phyloP scores from a whole-genome alignment of 2,113 vertebrate species.

The Aythya baeri region DNA sequence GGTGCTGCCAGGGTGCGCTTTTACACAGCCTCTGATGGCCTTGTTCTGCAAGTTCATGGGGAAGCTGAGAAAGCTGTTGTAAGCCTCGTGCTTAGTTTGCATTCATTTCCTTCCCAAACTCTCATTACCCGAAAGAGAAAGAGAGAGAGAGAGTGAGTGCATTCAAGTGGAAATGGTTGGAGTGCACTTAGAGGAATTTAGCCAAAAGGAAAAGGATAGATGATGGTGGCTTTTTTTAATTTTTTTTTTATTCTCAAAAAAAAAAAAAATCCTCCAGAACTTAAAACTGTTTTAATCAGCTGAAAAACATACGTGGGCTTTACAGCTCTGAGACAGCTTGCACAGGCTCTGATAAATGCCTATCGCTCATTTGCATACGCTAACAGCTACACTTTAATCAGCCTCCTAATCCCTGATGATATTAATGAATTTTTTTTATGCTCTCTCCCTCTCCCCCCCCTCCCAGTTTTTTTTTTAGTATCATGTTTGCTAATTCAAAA shows the following conservation, averaged over 20 bases:
- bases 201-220: constrained; percentile 92
- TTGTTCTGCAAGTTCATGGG: constrained; percentile 13
- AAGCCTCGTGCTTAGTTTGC: constrained; percentile 20
- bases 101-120: constrained; percentile 50
- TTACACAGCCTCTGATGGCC: background rate
- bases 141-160: constrained; percentile 25
- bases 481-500: constrained; percentile 99
- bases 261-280: constrained; percentile 90
- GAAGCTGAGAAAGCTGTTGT: background rate
- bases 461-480: constrained; percentile 91
- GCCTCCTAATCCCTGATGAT: constrained; percentile 99
- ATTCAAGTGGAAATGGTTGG: constrained; percentile 80
- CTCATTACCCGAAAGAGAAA: constrained; percentile 46
- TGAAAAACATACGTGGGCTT: constrained; percentile 99
- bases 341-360: constrained; percentile 99
- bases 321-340: constrained; percentile 98
- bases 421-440: constrained; percentile 97
- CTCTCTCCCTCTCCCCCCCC: constrained; percentile 55
- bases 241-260: constrained; percentile 65
- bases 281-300: constrained; percentile 99
- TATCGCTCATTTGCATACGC: constrained; percentile 99
- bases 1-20: background rate
- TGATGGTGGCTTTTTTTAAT: constrained; percentile 77
- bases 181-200: constrained; percentile 90
- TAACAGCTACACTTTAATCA: constrained; percentile 99